Evolutionary conservation across 2,113 vertebrate genomes (phyloP), one percentile per base, ranked within the genome.

Genomic region (Mesoclemmys tuberculata): DNA sequence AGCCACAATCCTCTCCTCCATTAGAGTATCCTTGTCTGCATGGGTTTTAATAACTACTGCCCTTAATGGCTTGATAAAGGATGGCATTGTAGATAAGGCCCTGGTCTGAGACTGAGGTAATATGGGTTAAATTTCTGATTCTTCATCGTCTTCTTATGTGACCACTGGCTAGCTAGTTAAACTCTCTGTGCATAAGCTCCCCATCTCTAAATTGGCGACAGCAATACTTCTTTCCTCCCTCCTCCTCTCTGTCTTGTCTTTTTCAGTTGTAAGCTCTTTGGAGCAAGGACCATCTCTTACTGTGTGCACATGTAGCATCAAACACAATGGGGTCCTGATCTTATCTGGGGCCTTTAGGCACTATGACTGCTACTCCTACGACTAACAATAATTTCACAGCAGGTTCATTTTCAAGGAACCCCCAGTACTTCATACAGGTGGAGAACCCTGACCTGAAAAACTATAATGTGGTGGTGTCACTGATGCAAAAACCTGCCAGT

Each of bases 391-490:
- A 10, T 95, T 90, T 90, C 87, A 88, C 74, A 77, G 71, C 91
- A 98, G 98, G 92, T 87, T 82, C 44, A 52, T 51, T 54, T 74
- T 90, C 51, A 52, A 94, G 14, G 12, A 95, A 95, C 19, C n/a
- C 75, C 8, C 96, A 89, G 9, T 98, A 96, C 79, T 75, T 93
- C 82, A 98, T 98, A 88, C 56, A 80, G 82, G 97, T 98, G 31
- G n/a, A 77, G 5, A 96, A 98, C 44, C n/a, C 79, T 38, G 49
- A 58, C 26, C 78, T 82, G 1, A 80, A 90, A 49, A 35, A 38
- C 46, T 85, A 85, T 5, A 98, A 98, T 3, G 96, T 97, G 2
- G 80, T 97, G 0, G 87, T 98, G 84, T 98, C 98, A 16, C 90
- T 98, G 74, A 98, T 97, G 58, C 82, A 89, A 58, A 97, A 48